These are phyloP conservation scores for Drosophila suboccidentalis DNA, from an alignment of 2,888 invertebrate species.

Conservation along the genomic window DNA sequence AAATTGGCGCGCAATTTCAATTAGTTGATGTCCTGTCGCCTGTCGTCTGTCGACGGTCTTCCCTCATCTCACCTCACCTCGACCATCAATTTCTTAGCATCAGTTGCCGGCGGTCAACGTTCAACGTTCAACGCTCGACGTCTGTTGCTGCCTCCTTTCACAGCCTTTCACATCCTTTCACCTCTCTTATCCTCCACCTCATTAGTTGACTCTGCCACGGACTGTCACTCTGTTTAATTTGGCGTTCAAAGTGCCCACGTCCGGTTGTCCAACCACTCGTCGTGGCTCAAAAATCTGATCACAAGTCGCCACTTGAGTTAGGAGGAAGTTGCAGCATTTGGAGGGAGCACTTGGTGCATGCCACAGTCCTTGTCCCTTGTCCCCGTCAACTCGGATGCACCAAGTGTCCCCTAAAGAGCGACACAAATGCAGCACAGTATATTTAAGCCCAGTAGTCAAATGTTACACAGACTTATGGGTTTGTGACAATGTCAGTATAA, in stretches of 20 bases:
- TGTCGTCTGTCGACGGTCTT: slow-evolving; percentile 12
- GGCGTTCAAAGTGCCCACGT: slow-evolving; percentile 71
- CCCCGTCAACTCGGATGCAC: slow-evolving; percentile 11
- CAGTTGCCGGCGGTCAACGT: slow-evolving; percentile 23
- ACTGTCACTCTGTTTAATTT: slow-evolving; percentile 70
- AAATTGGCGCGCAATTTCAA: slow-evolving; percentile 81
- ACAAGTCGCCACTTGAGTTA: slow-evolving; percentile 48
- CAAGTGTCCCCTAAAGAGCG: slow-evolving; percentile 13
- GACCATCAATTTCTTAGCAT: slow-evolving; percentile 64
- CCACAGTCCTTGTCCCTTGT: slow-evolving; percentile 18
- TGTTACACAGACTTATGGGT: background rate
- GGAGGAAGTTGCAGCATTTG: slow-evolving; percentile 1
- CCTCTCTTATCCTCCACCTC: slow-evolving; percentile 21
- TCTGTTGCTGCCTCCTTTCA: slow-evolving; percentile 18
- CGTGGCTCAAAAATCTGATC: slow-evolving; percentile 58
- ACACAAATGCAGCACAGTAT: background rate
- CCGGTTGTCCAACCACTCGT: slow-evolving; percentile 41
- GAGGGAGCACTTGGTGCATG: slow-evolving; percentile 12
- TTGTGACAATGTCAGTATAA: background rate
- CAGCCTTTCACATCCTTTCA: background rate
- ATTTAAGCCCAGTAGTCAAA: background rate
- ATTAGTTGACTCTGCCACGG: slow-evolving; percentile 53
- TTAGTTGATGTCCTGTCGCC: slow-evolving; percentile 75
- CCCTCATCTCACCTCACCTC: slow-evolving; percentile 4
- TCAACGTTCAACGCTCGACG: slow-evolving; percentile 17